phyloP scores from a whole-genome alignment of 2,113 vertebrate genomes.

The Dinomys branickii region DNA sequence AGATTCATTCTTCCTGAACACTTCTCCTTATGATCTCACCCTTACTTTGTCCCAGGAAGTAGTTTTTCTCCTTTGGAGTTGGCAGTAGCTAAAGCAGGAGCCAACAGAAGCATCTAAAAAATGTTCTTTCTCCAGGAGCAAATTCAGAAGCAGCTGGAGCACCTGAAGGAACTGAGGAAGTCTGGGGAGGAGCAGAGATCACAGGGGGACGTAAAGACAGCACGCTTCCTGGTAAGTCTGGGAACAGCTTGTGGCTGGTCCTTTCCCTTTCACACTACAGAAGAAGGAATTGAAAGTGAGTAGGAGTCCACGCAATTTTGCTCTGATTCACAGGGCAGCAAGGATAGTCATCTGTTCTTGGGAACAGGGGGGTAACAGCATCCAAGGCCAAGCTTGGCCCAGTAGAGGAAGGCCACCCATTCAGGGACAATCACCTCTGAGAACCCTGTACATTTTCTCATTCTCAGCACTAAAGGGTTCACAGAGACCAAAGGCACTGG shows the following conservation, averaged over 20 bases:
- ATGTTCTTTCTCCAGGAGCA: conserved; percentile 60
- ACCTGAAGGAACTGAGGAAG: conserved; percentile 66
- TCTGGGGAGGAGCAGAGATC: conserved; percentile 56
- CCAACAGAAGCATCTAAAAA: background rate
- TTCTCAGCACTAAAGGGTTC: background rate
- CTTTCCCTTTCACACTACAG: background rate
- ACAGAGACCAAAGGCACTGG: background rate
- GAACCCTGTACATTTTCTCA: background rate
- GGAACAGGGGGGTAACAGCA: background rate
- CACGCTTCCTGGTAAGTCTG: conserved; percentile 60
- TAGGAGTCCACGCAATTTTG: background rate
- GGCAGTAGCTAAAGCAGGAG: background rate
- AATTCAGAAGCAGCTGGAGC: conserved; percentile 69
- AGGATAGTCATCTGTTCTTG: background rate
- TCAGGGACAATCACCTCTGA: background rate
- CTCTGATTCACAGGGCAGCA: conserved; percentile 1
- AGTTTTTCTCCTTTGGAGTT: background rate
- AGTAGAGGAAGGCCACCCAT: background rate
- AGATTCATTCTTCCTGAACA: background rate
- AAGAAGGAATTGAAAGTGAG: background rate
- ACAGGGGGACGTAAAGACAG: conserved; percentile 24
- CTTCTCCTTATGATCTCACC: background rate
- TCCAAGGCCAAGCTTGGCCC: background rate
- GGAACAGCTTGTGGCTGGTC: background rate
- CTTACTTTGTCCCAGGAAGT: background rate